Conservation (phyloP, 2,888 invertebrate species). For the Anagyrus pseudococci region DNA sequence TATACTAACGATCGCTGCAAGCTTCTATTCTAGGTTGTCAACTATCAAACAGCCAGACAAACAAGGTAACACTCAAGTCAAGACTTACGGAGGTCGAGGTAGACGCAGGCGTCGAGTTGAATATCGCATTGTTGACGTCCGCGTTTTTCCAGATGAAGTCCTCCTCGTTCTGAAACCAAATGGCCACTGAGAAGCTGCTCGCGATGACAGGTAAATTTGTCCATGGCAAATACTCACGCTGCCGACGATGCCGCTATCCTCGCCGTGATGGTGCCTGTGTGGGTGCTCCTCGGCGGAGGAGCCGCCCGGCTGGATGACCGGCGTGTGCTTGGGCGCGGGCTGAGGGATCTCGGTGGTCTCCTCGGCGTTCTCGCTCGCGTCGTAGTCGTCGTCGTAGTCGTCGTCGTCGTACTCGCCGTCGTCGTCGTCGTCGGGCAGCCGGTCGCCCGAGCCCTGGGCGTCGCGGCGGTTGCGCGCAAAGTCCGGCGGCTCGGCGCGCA, state of each 20-base stretch:
- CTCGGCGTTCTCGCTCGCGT: constrained; percentile 60
- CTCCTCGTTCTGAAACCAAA: constrained; percentile 24
- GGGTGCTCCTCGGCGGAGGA: constrained; percentile 51
- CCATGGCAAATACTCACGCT: not conserved
- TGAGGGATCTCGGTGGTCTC: constrained; percentile 54
- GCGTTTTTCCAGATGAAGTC: constrained; percentile 31
- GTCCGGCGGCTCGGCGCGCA: constrained; percentile 54
- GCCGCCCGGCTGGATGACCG: constrained; percentile 15
- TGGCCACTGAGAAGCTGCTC: not conserved
- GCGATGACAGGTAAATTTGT: not conserved
- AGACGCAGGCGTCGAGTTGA: constrained; percentile 17
- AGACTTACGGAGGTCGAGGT: constrained; percentile 29
- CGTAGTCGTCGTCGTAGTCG: constrained; percentile 57
- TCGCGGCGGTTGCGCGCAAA: constrained; percentile 55
- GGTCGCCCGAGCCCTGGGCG: constrained; percentile 52
- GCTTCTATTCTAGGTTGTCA: constrained; percentile 24
- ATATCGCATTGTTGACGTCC: constrained; percentile 23
- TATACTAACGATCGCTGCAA: constrained; percentile 10
- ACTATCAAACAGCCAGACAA: constrained; percentile 20
- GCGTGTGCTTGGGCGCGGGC: constrained; percentile 42
- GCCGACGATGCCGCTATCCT: constrained; percentile 47
- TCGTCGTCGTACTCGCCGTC: constrained; percentile 54
- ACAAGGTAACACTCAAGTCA: not conserved
- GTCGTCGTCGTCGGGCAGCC: constrained; percentile 48
- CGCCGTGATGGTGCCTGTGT: constrained; percentile 62